A percentile compares a stretch with the other conserved stretches of the same genome.
Conservation (phyloP, 1,140 invertebrate species). For the Trinorchestia longiramus region DNA sequence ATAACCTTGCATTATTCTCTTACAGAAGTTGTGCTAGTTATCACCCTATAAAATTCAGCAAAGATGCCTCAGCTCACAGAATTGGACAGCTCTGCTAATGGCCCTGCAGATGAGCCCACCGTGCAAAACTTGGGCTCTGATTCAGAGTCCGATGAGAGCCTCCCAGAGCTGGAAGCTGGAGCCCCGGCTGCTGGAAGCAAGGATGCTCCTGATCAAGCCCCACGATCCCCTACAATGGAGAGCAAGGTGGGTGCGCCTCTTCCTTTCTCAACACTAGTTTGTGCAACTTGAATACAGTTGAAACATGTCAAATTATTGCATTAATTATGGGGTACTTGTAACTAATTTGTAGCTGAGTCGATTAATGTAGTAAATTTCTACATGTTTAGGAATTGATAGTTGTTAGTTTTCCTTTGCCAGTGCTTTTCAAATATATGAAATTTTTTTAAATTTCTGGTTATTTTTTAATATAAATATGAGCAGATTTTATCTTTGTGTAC, state of each 20-base stretch:
- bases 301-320: too few species aligned
- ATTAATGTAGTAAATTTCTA: too few species aligned
- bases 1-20: background rate
- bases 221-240: constrained; percentile 25
- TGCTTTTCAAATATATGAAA: too few species aligned
- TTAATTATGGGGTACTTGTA: too few species aligned
- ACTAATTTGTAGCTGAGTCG: too few species aligned
- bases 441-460: too few species aligned
- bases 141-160: constrained; percentile 6
- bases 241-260: background rate
- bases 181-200: constrained; percentile 18
- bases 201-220: constrained; percentile 13
- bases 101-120: constrained; percentile 38
- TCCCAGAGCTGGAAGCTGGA: constrained; percentile 24
- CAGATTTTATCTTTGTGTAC: too few species aligned
- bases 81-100: constrained; percentile 36
- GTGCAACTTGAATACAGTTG: too few species aligned
- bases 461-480: too few species aligned
- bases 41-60: background rate
- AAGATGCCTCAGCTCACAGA: constrained; percentile 47
- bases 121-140: constrained; percentile 27
- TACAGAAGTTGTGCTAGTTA: background rate
- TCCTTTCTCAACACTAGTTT: too few species aligned
- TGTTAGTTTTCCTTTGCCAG: too few species aligned
- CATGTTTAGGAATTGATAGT: too few species aligned